phyloP scores from a whole-genome alignment of 2,888 invertebrate genomes.

The Lutraria lutraria region DNA sequence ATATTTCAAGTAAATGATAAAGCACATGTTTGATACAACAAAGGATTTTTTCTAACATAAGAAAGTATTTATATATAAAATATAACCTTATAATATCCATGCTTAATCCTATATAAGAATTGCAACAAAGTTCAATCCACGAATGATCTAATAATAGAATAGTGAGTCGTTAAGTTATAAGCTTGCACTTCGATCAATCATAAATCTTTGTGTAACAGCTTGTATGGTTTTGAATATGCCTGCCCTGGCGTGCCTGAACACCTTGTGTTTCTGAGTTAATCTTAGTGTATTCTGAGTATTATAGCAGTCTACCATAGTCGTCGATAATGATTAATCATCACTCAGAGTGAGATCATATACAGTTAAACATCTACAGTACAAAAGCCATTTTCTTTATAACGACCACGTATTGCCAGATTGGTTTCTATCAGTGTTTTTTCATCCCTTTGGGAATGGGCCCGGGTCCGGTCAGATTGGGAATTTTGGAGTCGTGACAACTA shows the following conservation, averaged over 20 bases:
- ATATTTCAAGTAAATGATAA: not conserved
- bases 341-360: no score
- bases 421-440: no score
- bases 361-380: no score
- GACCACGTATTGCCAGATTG: no score
- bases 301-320: no score
- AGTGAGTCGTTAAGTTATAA: not conserved
- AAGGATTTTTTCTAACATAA: not conserved
- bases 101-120: not conserved
- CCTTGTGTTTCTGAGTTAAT: no score
- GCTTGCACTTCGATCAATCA: not conserved
- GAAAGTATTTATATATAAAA: not conserved
- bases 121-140: not conserved
- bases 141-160: not conserved
- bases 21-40: not conserved
- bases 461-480: no score
- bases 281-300: no score
- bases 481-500: no score
- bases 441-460: no score
- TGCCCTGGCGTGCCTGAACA: not conserved
- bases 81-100: slow-evolving; percentile 3
- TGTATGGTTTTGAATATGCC: not conserved
- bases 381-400: no score
- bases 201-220: not conserved
- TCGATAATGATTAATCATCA: no score